Evolutionary conservation across 37 sponge, comb jelly and placozoan genomes (phyloP), one percentile per base, ranked within the genome.

Genomic region (Haliclona indistincta): DNA sequence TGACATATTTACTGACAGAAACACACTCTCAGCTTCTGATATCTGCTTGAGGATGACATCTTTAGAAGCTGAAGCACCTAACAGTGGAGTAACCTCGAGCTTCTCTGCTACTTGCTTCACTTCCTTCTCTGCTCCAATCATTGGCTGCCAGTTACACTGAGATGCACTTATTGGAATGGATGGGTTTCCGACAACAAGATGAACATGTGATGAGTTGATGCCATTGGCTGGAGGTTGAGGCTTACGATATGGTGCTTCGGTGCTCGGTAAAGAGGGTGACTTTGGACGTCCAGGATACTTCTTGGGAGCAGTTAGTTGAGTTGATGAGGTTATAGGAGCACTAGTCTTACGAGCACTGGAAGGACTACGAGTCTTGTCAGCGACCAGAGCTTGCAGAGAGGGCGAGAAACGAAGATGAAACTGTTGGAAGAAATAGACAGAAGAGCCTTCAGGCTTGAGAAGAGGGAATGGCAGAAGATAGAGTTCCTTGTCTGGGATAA

Each of bases 381-480:
- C 47, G 1, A 80, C 34, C 7, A 89, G 75, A 25, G 84, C 73
- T 42, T 88, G 90, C 2, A 88, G 64, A 0, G 93, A 93, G 23
- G 89, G 89, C 19, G 77, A 61, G 22, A 91, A 63, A 17, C 61
- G 71, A 28, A 94, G 75, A 13, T 84, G 87, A 72, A 67, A 94
- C 15, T 86, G 82, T 68, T 89, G 72, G 67, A 81, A 91, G 47
- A 94, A 74, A 55, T 61, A 83, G 20, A 82, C 79, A 22, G 56
- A n/a, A 5, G 20, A 43, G 1, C 75, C 75, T 32, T 83, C 88
- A 43, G 76, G 70, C 52, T 76, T 82, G 43, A 96, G 83, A 25
- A 96, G 93, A 6, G 83, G 54, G 49, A 92, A 96, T 0, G 97
- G 97, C 5, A 96, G 84, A 11, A 96, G 88, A 54, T 89, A 89